Base-by-base conservation (phyloP, 2,888 invertebrate genomes). In the Lycia hirtaria region DNA sequence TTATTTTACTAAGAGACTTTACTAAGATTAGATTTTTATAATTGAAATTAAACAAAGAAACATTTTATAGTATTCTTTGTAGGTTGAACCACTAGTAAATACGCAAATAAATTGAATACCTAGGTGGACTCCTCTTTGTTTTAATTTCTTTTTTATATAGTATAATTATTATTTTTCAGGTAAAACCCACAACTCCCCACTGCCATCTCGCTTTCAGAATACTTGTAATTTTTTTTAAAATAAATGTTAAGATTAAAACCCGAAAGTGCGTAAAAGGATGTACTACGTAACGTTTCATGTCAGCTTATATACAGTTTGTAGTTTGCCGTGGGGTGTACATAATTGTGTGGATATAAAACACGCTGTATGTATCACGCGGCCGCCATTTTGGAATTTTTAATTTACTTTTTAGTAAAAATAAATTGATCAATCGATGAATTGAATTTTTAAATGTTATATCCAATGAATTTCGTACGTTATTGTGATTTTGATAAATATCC, bases 161-260 rank as follows among this genome's bases (percentile, higher is more conserved):
- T 14, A 51, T 63, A 41, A 58, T 35, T 53, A 51, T 48, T 68
- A 53, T 63, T 69, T 79, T 83, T 37, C 88, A 91, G 91, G 83
- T 89, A 83, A 77, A 68, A 75, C 77, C 73, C 73, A 80, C 78
- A 78, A 76, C 75, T 73, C 72, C 73, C 79, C 90, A 91, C 91
- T 92, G 92, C 92, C 92, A 92, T 92, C 85, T 85, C 90, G 90
- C 90, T 91, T 92, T 87, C 83, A 81, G 76, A 45, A 45, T 56
- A 72, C 74, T 76, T 82, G 79, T 86, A 81, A 80, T 68, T 52
- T 60, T 76, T 72, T 80, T 26, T 26, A 26, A 12, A 80, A 72
- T 71, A 71, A 75, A 73, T 70, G 71, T 71, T 76, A 72, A 74
- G 74, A 67, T 60, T 64, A 64, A 64, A 66, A 53, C 53, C 62